Percentiles rank a stretch among this genome's conserved stretches.
Conservation (phyloP, 2,888 invertebrate genomes). For the Chironomus tentans region DNA sequence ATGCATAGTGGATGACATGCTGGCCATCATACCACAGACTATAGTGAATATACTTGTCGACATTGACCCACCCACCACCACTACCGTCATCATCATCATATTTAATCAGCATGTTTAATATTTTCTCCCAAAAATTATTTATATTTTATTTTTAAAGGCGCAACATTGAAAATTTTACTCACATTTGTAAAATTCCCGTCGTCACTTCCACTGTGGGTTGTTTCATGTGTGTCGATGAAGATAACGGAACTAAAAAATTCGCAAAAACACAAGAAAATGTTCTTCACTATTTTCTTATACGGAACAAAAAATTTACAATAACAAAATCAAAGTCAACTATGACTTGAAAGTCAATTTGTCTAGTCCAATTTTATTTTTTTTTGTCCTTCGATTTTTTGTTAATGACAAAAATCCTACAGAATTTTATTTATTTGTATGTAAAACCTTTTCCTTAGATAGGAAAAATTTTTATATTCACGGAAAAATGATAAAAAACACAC, state of each 20-base stretch:
- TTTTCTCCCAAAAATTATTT: no score
- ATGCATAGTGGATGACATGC: background rate
- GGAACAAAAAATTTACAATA: background rate
- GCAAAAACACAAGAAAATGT: background rate
- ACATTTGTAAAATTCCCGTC: background rate
- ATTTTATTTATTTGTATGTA: background rate
- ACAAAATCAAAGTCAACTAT: background rate
- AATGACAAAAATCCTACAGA: background rate
- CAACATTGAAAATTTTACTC: background rate
- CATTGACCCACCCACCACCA: background rate
- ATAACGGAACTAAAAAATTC: background rate
- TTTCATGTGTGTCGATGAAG: background rate
- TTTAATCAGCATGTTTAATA: background rate
- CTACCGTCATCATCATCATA: background rate
- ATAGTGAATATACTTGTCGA: background rate
- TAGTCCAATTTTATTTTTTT: background rate
- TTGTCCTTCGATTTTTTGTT: background rate
- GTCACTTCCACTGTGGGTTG: background rate
- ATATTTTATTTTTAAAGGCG: no score
- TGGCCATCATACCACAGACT: background rate
- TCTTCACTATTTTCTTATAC: no score
- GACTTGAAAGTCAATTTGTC: background rate
- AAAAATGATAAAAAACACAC: conserved; percentile 25
- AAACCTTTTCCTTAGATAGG: background rate
- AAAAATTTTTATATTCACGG: background rate